These are phyloP conservation scores for Protaetia brevitarsis DNA, from an alignment of 1,140 invertebrate species.

Conservation along the genomic window DNA sequence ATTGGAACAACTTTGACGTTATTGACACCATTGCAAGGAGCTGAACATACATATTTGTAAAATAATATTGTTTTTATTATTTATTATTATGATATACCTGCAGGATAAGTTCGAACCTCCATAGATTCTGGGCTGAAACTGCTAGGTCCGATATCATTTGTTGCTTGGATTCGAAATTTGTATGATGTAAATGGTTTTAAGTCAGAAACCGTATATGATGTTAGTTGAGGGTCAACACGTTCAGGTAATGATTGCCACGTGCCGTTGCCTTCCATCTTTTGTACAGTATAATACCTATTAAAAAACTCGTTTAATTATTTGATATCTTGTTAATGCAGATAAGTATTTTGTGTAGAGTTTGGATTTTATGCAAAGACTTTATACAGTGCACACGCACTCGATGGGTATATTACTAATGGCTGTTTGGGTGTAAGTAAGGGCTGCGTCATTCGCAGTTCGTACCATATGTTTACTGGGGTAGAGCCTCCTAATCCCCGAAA, in stretches of 20 bases:
- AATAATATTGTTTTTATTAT: slow-evolving; percentile 3
- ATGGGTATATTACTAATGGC: no score
- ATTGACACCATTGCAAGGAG: slow-evolving; percentile 80
- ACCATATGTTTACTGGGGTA: no score
- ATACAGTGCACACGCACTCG: no score
- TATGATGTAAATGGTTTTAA: slow-evolving; percentile 90
- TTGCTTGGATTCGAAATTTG: slow-evolving; percentile 91
- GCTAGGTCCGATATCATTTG: slow-evolving; percentile 93
- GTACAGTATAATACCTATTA: slow-evolving; percentile 89
- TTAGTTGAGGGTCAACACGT: slow-evolving; percentile 77
- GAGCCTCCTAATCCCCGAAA: no score
- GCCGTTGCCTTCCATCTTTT: slow-evolving; percentile 78
- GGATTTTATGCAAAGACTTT: no score
- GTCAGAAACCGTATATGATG: slow-evolving; percentile 76
- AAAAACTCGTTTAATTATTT: slow-evolving; percentile 25
- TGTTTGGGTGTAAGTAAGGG: no score
- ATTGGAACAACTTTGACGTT: slow-evolving; percentile 87
- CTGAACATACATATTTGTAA: slow-evolving; percentile 49
- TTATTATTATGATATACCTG: slow-evolving; percentile 52
- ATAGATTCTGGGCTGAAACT: slow-evolving; percentile 87
- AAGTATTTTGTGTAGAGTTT: no score
- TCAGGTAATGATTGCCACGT: slow-evolving; percentile 80
- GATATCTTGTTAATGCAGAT: background rate
- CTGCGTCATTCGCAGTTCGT: no score
- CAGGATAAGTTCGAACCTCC: slow-evolving; percentile 82